Base-by-base conservation (phyloP, 2,888 invertebrate species). In the Eretmocerus hayati region DNA sequence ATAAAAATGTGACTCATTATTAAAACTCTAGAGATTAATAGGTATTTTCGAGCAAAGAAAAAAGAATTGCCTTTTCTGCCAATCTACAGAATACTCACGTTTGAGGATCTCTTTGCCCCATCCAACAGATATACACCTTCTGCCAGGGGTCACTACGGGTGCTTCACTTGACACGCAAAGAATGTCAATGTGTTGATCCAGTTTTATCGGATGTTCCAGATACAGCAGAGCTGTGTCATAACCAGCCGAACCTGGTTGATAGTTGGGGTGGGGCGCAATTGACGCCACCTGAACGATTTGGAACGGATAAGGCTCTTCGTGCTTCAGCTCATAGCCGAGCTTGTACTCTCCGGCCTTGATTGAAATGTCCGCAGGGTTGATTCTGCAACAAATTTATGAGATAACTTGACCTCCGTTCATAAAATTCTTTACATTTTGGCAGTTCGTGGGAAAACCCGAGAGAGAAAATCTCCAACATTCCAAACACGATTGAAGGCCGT, bases 341-440 rank as follows among this genome's bases (percentile, higher is more conserved):
- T 86, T 85, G 87, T 87, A 89, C 78, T 87, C 88, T 0, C 90
- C 90, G 1, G 84, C 84, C 64, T 89, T 88, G 58, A 89, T 80
- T 0, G 85, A 75, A 0, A 89, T 75, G 63, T 87, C 84, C 56
- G 74, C 75, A 13, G 85, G 79, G 21, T 74, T 26, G 26, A 26
- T 11, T 6, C 26, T 26, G 26, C 26, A 11, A n/a, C n/a, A n/a
- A n/a, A n/a, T n/a, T n/a, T n/a, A n/a, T n/a, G n/a, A n/a, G n/a
- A n/a, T n/a, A n/a, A n/a, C n/a, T n/a, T n/a, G n/a, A n/a, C n/a
- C n/a, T n/a, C n/a, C n/a, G n/a, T n/a, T n/a, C n/a, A n/a, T n/a
- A n/a, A n/a, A n/a, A n/a, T n/a, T n/a, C n/a, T n/a, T n/a, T n/a
- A n/a, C n/a, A n/a, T n/a, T n/a, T n/a, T n/a, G n/a, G n/a, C n/a